Evolutionary conservation across 2,797 vertebrate species (phyloP).

Genomic region (Mallotus villosus): DNA sequence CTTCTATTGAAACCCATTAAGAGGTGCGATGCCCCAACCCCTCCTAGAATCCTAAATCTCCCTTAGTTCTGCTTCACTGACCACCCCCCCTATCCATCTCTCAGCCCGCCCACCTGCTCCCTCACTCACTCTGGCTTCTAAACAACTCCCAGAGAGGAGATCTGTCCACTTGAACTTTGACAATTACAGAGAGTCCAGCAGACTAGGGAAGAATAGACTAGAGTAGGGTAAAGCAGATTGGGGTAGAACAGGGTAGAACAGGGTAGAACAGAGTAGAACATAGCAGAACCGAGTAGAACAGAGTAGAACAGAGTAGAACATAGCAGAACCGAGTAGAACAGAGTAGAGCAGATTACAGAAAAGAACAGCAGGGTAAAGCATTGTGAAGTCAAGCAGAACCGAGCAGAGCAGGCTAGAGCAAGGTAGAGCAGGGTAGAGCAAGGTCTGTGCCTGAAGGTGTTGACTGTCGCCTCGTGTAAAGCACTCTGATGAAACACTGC

Average conservation of each 20-base stretch:
- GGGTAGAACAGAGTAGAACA: no score
- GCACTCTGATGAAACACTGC: slow-evolving; percentile 62
- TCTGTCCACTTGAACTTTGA: slow-evolving; percentile 16
- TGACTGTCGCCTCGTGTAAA: slow-evolving; percentile 31
- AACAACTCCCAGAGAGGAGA: slow-evolving; percentile 29
- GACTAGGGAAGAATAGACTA: no score
- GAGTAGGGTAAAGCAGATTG: no score
- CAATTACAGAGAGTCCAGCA: no score
- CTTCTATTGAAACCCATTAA: slow-evolving; percentile 74
- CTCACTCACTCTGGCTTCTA: slow-evolving; percentile 18
- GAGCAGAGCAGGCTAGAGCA: slow-evolving; percentile 2
- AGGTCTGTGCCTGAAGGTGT: neutral
- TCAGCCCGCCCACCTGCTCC: slow-evolving; percentile 25
- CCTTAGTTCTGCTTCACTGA: neutral
- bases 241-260: neutral
- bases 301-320: no score
- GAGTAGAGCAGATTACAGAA: no score
- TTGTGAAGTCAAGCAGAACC: neutral
- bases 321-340: no score
- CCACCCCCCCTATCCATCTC: slow-evolving; percentile 25
- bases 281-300: no score
- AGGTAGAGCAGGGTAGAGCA: no score
- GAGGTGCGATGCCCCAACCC: slow-evolving; percentile 34
- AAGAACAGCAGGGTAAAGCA: no score
- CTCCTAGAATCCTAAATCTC: neutral